These are phyloP conservation scores for Caretta caretta DNA, from an alignment of 2,113 vertebrate species.

Conservation along the genomic window DNA sequence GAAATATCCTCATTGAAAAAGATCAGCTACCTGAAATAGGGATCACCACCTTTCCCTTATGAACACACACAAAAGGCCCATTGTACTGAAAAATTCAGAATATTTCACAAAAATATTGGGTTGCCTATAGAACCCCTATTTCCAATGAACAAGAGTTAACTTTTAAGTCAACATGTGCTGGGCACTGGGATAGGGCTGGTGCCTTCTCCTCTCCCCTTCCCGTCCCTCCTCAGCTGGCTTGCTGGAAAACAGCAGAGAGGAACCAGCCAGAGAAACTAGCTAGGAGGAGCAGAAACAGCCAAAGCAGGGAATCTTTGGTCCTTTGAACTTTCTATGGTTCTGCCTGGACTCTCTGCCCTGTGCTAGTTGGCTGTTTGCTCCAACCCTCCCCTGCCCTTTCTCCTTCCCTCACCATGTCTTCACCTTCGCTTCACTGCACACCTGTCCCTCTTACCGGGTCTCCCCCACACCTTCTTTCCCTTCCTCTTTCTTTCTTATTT, in stretches of 20 bases:
- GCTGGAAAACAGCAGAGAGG: background rate
- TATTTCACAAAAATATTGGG: background rate
- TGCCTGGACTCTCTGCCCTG: background rate
- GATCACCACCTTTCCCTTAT: background rate
- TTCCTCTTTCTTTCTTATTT: background rate
- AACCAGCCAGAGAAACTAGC: background rate
- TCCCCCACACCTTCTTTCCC: background rate
- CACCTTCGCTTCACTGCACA: background rate
- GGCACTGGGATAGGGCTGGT: background rate
- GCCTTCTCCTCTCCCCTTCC: background rate
- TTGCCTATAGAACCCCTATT: background rate
- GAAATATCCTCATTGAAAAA: background rate
- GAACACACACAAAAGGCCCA: background rate
- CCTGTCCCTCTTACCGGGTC: background rate
- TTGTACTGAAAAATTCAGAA: background rate
- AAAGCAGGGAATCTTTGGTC: background rate
- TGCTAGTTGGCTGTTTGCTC: background rate
- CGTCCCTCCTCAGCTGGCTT: background rate
- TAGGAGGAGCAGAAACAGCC: background rate
- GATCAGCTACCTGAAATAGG: background rate
- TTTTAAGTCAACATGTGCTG: background rate
- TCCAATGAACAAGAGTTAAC: background rate
- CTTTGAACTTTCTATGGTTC: background rate
- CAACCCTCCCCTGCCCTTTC: background rate
- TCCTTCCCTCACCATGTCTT: background rate